A percentile compares a stretch with the other conserved stretches of the same genome.
phyloP scores from a whole-genome alignment of 2,113 vertebrate genomes.

The Leptobrachium ailaonicum region DNA sequence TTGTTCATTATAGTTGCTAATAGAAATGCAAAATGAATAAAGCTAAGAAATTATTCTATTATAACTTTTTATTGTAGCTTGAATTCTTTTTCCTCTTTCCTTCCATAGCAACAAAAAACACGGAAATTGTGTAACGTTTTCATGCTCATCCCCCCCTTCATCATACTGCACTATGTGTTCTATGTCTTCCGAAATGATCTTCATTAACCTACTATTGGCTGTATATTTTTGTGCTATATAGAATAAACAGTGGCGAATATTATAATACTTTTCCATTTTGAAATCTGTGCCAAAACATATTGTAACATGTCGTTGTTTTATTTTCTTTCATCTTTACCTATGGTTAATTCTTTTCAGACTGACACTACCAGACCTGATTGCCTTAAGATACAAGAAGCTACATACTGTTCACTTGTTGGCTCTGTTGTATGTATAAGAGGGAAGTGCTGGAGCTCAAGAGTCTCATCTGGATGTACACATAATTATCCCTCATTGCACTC shows the following conservation, averaged over 20 bases:
- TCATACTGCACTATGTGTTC: slow-evolving; percentile 3
- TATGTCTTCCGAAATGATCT: slow-evolving; percentile 2
- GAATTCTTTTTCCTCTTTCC: slow-evolving; percentile 1
- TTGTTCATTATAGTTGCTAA: slow-evolving; percentile 32
- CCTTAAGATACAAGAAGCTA: too few species aligned
- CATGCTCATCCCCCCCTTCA: not conserved
- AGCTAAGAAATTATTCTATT: slow-evolving; percentile 22
- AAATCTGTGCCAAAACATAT: not conserved
- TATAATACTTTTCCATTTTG: not conserved
- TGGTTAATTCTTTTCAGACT: not conserved
- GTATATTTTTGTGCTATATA: not conserved
- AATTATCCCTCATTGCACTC: too few species aligned
- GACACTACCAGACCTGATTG: too few species aligned
- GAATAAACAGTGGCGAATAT: not conserved
- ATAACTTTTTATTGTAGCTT: slow-evolving; percentile 4
- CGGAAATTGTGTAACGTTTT: slow-evolving; percentile 13
- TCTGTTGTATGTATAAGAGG: too few species aligned
- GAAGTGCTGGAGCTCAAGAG: too few species aligned
- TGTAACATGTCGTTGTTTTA: not conserved
- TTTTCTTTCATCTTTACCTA: not conserved
- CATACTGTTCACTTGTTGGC: too few species aligned
- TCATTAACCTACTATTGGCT: slow-evolving; percentile 6
- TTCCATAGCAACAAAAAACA: slow-evolving; percentile 6
- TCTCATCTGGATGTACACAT: too few species aligned
- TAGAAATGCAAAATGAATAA: slow-evolving; percentile 37